Evolutionary conservation across 2,888 invertebrate species (phyloP), one percentile per base, ranked within the genome.

Genomic region (Ypsolopha scabrella): DNA sequence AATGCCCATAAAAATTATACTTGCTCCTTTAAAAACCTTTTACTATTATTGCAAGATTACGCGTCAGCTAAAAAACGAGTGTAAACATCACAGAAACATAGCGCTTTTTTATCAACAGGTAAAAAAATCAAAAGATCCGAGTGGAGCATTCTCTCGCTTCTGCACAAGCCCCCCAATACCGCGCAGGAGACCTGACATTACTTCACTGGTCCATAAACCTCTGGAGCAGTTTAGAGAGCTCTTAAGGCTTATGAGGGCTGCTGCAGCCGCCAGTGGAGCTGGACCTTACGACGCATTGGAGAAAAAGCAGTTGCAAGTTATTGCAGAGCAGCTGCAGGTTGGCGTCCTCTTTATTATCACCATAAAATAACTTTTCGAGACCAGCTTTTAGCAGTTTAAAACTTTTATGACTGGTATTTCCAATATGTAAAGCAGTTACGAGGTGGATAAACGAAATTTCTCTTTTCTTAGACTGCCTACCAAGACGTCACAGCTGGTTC

Each of bases 401-500:
- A 24, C 24, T 24, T 4, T 24, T 24, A 3, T 24, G 24, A 24
- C 24, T 24, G 24, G 4, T 24, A 24, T 24, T 24, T 24, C 4
- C 24, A 24, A 24, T 24, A 24, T 24, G 24, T 24, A 24, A 24
- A 24, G 24, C 2, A 24, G 24, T 4, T 24, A 24, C 24, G 24
- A 24, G 4, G 4, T 24, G 24, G 24, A 24, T 24, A 24, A 24
- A 3, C 14, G n/a, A 39, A 35, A n/a, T 45, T 47, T 53, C n/a
- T n/a, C n/a, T 46, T 57, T 34, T 73, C 72, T 37, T 81, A 92
- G 89, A 81, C 87, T 52, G 90, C 90, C 47, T 95, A 95, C 71
- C 90, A 93, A 64, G 94, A 94, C 67, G 94, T 94, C 10, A 95
- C 94, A 0, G 92, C 93, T 7, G 93, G 92, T 55, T 93, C 93